phyloP scores from a whole-genome alignment of 2,797 vertebrate species.

The Tolypeutes matacus region DNA sequence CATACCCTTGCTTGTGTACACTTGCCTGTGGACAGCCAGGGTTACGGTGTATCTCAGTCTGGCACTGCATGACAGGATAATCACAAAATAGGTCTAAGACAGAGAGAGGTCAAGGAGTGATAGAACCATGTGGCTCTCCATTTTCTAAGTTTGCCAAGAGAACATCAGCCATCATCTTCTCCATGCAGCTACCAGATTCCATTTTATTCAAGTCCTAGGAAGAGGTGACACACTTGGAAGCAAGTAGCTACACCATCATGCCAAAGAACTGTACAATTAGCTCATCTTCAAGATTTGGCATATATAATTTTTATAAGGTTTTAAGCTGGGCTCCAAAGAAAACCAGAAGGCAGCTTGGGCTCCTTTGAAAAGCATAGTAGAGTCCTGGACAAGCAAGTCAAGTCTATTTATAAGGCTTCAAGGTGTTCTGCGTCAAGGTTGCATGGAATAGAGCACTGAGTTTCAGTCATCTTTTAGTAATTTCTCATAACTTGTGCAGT shows the following conservation, averaged over 20 bases:
- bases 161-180: neutral
- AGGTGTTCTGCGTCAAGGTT: neutral
- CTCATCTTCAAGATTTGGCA: neutral
- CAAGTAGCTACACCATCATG: fast-evolving
- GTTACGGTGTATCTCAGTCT: too few species aligned
- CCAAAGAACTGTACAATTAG: fast-evolving
- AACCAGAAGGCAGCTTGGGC: neutral
- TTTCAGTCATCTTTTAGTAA: neutral
- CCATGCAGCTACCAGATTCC: fast-evolving
- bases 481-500: neutral
- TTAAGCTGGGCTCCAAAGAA: neutral
- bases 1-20: neutral
- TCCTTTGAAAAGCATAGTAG: neutral
- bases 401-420: neutral
- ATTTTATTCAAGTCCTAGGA: neutral
- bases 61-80: neutral
- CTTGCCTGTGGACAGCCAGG: neutral
- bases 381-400: neutral
- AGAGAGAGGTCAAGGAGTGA: neutral
- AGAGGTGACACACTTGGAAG: neutral
- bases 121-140: neutral
- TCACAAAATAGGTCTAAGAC: neutral
- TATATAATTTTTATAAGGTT: neutral
- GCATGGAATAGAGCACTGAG: neutral
- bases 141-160: neutral